Evolutionary conservation across 2,797 vertebrate species (phyloP).

Genomic region (Sphenopsis melanotis): DNA sequence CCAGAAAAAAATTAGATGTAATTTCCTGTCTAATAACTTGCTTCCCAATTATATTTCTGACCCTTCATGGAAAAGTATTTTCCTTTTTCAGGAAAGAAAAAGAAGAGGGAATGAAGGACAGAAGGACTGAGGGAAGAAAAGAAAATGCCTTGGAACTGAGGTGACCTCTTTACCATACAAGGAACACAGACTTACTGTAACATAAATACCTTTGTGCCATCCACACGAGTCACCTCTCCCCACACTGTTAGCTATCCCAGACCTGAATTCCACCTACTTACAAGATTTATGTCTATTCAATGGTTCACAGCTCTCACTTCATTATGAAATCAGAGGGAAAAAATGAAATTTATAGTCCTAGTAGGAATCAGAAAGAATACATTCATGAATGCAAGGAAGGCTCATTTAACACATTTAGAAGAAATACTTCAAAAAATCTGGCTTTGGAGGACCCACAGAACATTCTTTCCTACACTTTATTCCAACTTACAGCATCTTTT

Average conservation of each 20-base stretch:
- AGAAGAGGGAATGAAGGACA: not conserved
- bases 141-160: not conserved
- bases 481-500: not conserved
- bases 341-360: not conserved
- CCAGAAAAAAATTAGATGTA: not conserved
- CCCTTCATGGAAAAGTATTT: not conserved
- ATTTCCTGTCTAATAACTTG: not conserved
- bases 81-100: not conserved
- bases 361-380: not conserved
- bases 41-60: not conserved
- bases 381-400: not conserved
- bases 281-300: not conserved
- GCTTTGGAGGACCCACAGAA: not conserved
- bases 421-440: not conserved
- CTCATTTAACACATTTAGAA: not conserved
- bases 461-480: not conserved
- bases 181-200: not conserved
- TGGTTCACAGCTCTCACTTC: not conserved
- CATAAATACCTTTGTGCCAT: not conserved
- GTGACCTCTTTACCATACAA: not conserved
- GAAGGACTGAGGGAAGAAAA: accelerated
- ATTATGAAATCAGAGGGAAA: not conserved
- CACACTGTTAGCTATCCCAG: not conserved
- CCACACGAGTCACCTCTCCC: not conserved
- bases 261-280: not conserved